These are phyloP conservation scores for Philotrypesis tridentata DNA, from an alignment of 1,140 invertebrate genomes.

Conservation along the genomic window DNA sequence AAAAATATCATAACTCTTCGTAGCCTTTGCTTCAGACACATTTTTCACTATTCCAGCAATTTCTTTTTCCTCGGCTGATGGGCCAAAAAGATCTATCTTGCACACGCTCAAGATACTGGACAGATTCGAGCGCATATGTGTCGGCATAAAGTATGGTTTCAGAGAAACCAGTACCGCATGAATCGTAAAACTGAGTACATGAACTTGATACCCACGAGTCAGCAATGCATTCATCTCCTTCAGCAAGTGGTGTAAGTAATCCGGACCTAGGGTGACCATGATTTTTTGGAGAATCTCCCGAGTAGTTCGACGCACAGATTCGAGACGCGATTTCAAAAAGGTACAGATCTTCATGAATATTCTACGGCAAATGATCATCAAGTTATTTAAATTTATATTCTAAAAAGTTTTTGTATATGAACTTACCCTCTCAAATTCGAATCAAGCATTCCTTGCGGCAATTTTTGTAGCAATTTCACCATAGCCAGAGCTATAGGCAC, in stretches of 20 bases:
- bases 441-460: conserved; percentile 85
- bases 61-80: conserved; percentile 93
- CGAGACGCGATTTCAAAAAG: conserved; percentile 91
- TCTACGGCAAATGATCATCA: conserved; percentile 60
- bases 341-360: conserved; percentile 92
- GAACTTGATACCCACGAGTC: conserved; percentile 93
- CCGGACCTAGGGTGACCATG: conserved; percentile 87
- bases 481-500: conserved; percentile 94
- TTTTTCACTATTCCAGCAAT: conserved; percentile 87
- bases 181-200: conserved; percentile 92
- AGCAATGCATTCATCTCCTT: conserved; percentile 87
- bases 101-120: conserved; percentile 87
- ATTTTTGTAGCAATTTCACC: conserved; percentile 91
- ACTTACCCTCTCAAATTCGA: conserved; percentile 86
- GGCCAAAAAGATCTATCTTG: conserved; percentile 91
- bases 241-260: conserved; percentile 86
- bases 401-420: neutral
- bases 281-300: conserved; percentile 93
- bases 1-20: conserved; percentile 92
- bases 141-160: conserved; percentile 77
- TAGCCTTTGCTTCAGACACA: conserved; percentile 84
- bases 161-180: conserved; percentile 87
- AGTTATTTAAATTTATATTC: conserved; percentile 33
- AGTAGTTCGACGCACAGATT: conserved; percentile 88
- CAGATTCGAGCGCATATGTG: conserved; percentile 86